These are phyloP conservation scores for Nycticryphes semicollaris DNA, from an alignment of 2,113 vertebrate species.

Conservation along the genomic window DNA sequence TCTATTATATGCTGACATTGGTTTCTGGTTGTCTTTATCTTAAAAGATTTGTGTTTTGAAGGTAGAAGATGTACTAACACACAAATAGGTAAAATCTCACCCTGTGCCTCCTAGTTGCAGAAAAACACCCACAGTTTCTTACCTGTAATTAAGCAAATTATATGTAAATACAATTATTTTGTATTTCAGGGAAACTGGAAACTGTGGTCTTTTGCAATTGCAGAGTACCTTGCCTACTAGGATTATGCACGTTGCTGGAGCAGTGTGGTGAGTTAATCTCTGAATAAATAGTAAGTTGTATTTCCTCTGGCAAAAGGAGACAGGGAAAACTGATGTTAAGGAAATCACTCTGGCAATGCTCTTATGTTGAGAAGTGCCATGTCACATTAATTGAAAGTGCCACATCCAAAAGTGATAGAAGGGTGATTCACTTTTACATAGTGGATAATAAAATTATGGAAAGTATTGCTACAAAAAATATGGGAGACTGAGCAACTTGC, in stretches of 20 bases:
- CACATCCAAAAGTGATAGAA: not conserved
- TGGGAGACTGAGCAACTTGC: not conserved
- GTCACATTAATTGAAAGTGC: not conserved
- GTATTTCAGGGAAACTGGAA: not conserved
- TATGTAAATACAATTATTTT: not conserved
- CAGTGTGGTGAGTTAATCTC: not conserved
- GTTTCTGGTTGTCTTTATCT: not conserved
- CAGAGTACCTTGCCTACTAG: not conserved
- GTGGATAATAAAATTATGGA: not conserved
- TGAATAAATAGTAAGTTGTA: not conserved
- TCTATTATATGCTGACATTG: not conserved
- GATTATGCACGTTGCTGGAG: accelerated
- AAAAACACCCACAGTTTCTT: not conserved
- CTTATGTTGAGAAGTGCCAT: not conserved
- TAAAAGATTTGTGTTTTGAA: not conserved
- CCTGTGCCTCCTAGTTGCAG: not conserved
- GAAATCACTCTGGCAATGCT: not conserved
- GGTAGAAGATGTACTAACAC: not conserved
- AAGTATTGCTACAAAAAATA: not conserved
- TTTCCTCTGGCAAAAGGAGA: not conserved
- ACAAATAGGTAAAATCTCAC: not conserved
- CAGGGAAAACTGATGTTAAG: not conserved
- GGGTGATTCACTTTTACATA: not conserved
- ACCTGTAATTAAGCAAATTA: not conserved
- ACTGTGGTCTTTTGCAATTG: not conserved